Base-by-base conservation (phyloP, 1,140 invertebrate species). In the Scaptomyza pallida region DNA sequence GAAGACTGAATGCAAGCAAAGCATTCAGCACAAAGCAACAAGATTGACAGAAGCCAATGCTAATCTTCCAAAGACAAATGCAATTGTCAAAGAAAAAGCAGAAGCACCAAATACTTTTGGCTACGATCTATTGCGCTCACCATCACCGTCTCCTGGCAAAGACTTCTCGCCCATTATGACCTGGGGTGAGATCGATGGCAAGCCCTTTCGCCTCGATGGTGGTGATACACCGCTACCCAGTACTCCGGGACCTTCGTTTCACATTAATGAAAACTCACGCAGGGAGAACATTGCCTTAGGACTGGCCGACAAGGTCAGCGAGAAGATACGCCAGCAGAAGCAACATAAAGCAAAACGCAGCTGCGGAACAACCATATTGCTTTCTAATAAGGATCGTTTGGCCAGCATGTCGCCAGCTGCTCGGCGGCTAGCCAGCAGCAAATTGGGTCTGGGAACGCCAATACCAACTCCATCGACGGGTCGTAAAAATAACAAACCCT, bases 111-210 rank as follows among this genome's bases (percentile, higher is more conserved):
- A 61, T 10, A 68, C 98, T 0, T 94, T 95, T 81, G 96, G 97
- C 2, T 98, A 95, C 90, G 94, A 94, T 61, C 95, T 97, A 86
- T 94, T 99, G 5, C 93, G 93, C 30, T 98, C 97, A 2, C 98
- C 98, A 0, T 97, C 97, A 8, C 97, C 97, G 2, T 93, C 94
- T 10, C 98, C 98, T 2, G 96, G 95, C 73, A 89, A 92, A 78
- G 94, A 97, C 2, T 95, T 96, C 78, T 98, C 97, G 10, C 99
- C 99, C 6, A 92, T 99, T 40, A 99, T 99, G 98, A 99, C 98
- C 0, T 99, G 98, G 99, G 99, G 99, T 75, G 95, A 99, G 91
- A 99, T 99, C 48, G 98, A 99, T 91, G 97, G 98, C 12, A 99
- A 98, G 1, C 98, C 98, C 1, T 98, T 98, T 75, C 92, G 96